phyloP scores from a whole-genome alignment of 2,797 vertebrate species.

The Diplodus sargus region DNA sequence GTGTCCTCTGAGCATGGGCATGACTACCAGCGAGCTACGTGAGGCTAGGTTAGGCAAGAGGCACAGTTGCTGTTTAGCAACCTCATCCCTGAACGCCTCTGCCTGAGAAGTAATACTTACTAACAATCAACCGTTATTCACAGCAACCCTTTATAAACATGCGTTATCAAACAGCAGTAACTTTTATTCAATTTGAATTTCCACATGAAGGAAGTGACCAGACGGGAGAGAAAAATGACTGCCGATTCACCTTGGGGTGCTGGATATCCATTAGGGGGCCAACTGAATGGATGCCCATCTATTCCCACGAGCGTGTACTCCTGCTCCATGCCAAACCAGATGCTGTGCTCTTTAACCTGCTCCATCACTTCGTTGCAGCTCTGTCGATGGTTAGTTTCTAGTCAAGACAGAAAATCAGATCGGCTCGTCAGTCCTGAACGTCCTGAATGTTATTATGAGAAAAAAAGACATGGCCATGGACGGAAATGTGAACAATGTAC shows the following conservation, averaged over 20 bases:
- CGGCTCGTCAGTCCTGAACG: neutral
- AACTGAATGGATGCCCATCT: conserved; percentile 87
- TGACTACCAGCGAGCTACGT: too few relatives aligned
- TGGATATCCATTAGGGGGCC: conserved; percentile 89
- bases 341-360: conserved; percentile 76
- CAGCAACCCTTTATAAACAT: neutral
- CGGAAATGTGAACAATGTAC: conserved; percentile 61
- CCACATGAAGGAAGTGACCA: neutral
- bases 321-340: conserved; percentile 95
- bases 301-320: conserved; percentile 89
- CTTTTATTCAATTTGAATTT: neutral
- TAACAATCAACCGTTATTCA: neutral
- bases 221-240: neutral
- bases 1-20: too few relatives aligned
- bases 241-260: conserved; percentile 85
- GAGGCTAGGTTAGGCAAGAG: too few relatives aligned
- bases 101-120: neutral
- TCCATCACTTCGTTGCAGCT: conserved; percentile 88
- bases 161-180: accelerated
- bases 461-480: neutral
- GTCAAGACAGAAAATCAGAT: neutral
- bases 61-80: too few relatives aligned
- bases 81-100: too few relatives aligned
- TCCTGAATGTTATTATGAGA: accelerated
- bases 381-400: conserved; percentile 88